Evolutionary conservation across 1,140 invertebrate species (phyloP).

Genomic region (Temnothorax nylanderi): DNA sequence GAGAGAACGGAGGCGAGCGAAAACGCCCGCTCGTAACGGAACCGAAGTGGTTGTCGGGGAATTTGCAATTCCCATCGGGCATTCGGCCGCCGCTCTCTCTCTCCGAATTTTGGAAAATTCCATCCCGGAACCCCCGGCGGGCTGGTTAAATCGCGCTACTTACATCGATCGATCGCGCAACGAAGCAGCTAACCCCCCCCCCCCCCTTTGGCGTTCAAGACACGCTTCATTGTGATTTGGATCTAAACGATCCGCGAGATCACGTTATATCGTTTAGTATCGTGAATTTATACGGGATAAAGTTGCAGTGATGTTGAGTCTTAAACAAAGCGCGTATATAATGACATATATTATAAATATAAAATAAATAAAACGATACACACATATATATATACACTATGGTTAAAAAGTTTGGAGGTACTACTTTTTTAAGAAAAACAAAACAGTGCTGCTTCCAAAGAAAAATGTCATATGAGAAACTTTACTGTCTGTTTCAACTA

Average conservation of each 20-base stretch:
- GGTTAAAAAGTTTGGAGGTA: no score
- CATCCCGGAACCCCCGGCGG: conserved; percentile 17
- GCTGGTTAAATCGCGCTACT: conserved; percentile 41
- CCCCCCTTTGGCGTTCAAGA: not conserved
- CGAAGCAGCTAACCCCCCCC: not conserved
- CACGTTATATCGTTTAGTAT: not conserved
- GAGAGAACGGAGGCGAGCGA: conserved; percentile 13
- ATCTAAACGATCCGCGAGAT: conserved; percentile 12
- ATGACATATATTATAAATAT: not conserved
- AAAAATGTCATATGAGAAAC: no score
- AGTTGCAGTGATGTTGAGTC: not conserved
- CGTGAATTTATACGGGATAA: not conserved
- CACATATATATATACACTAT: not conserved
- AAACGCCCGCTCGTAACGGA: conserved; percentile 63
- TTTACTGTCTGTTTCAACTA: no score
- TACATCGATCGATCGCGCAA: conserved; percentile 26
- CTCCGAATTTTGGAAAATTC: conserved; percentile 68
- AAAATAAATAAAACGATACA: not conserved
- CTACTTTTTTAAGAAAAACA: no score
- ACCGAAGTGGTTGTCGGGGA: conserved; percentile 75
- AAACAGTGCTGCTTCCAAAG: no score
- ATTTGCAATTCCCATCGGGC: conserved; percentile 76
- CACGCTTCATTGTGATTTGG: not conserved
- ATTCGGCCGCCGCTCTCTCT: conserved; percentile 34
- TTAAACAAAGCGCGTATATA: not conserved